Conservation (phyloP, 2,888 invertebrate species). For the Diachrysia chrysitis region DNA sequence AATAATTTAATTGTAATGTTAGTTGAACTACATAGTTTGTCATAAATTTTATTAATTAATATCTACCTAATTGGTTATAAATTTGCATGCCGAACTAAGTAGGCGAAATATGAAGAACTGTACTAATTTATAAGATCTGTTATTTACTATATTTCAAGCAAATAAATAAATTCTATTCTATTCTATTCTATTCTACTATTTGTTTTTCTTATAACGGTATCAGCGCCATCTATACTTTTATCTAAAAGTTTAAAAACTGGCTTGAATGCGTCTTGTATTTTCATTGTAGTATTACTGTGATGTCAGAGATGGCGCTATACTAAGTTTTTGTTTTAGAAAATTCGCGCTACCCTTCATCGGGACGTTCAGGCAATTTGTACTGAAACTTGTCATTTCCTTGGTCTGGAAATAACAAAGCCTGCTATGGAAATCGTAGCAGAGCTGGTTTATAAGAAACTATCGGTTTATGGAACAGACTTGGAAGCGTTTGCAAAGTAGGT, state of each 20-base stretch:
- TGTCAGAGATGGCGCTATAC: slow-evolving; percentile 61
- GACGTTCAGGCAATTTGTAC: slow-evolving; percentile 88
- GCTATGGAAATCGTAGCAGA: slow-evolving; percentile 90
- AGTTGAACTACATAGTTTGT: too few relatives aligned
- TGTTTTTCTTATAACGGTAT: neutral
- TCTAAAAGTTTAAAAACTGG: neutral
- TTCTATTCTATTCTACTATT: neutral
- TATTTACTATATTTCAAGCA: too few relatives aligned
- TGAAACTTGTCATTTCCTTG: slow-evolving; percentile 86
- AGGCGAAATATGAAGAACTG: too few relatives aligned
- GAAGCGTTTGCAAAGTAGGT: slow-evolving; percentile 91
- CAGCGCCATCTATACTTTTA: slow-evolving; percentile 25
- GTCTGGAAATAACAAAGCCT: slow-evolving; percentile 86
- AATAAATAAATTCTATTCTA: too few relatives aligned
- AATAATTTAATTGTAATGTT: too few relatives aligned
- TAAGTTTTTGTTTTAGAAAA: slow-evolving; percentile 80
- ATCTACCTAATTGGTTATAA: too few relatives aligned
- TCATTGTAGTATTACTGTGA: slow-evolving; percentile 3
- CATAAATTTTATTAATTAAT: too few relatives aligned
- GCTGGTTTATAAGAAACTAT: slow-evolving; percentile 88
- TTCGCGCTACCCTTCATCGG: slow-evolving; percentile 88
- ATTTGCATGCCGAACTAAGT: too few relatives aligned
- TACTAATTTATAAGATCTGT: too few relatives aligned
- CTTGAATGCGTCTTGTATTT: too few relatives aligned
- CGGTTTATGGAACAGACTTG: slow-evolving; percentile 88